Base-by-base conservation (phyloP, 2,797 vertebrate species). In the Fratercula arctica region DNA sequence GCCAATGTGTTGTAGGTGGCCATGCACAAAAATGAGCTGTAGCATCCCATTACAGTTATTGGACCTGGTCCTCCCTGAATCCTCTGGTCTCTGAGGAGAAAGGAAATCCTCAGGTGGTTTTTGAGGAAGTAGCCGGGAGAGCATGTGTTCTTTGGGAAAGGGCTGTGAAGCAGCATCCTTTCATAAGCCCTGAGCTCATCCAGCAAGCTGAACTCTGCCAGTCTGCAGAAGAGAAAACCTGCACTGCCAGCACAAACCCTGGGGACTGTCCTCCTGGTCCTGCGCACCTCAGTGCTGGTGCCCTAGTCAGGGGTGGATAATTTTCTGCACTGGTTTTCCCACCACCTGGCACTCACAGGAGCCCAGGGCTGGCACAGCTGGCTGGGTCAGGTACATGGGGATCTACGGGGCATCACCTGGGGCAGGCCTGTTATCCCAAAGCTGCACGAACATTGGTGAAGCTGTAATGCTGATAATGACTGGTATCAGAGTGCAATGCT, bases 381-480 rank as follows among this genome's bases (percentile, higher is more conserved):
- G 9, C 61, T 1, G 3, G 23, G 11, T 35, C 2, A 3, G 37
- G 33, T 74, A 3, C 11, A 6, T 0, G 0, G 43, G 53, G 24
- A 8, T 89, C 54, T 0, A 0, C 15, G 11, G 39, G 56, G 4
- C 50, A 76, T 75, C 7, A 2, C 14, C 10, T 68, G 50, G 66
- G 6, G 3, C 1, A 0, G 11, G 18, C 51, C 48, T 85, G 51
- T 46, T 16, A 29, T 69, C 59, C 46, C 31, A 83, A 74, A 89
- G 43, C 66, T 1, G 0, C 76, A 21, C 0, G 3, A 61, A 37
- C 16, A 7, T 29, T 13, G 6, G 13, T 83, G 43, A 53, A 31
- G 18, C 21, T 92, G 24, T 64, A 73, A 18, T 61, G 20, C 39
- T 74, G 43, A 25, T 66, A 81, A 59, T 66, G 33, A 25, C 43